Base-by-base conservation (phyloP, 2,113 vertebrate genomes). In the Macquaria australasica region DNA sequence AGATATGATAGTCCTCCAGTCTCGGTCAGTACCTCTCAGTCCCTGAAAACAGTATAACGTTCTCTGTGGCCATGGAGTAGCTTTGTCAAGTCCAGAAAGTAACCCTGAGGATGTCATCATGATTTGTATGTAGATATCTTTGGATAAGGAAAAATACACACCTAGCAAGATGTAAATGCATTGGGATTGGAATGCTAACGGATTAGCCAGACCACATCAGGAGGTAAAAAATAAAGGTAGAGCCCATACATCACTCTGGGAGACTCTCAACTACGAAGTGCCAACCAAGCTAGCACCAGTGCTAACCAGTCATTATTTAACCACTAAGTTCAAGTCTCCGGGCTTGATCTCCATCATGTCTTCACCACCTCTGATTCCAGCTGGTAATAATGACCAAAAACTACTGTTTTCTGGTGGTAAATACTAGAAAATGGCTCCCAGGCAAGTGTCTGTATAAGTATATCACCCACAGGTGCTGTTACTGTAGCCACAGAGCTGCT, bases 361-460 rank as follows among this genome's bases (percentile, higher is more conserved):
- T 63, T 50, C 10, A 63, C 8, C 77, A 58, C 34, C 23, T 77
- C 34, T 69, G 45, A 64, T 67, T 53, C 15, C 28, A 56, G 37
- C 50, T 55, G 55, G 14, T 56, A 55, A 43, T 31, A 51, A 51
- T 4, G 1, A 39, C 21, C 10, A 8, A 58, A 63, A 59, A 15
- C 25, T 55, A 10, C 21, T 16, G 7, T 53, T 43, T n/a, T 34
- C 34, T 28, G 25, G 3, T 37, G 9, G 25, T 34, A 23, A 34
- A 75, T 34, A 9, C 6, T 9, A 5, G 3, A 63, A 55, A 78
- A 81, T 53, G 39, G 21, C 48, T 28, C 51, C 31, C 66, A 63
- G 80, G 59, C 73, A n/a, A 50, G 43, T 43, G 48, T 70, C 23
- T 39, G 12, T 59, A 31, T 66, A 82, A 85, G 82, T 69, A 39